Base-by-base conservation (phyloP, 92 coral and sea anemone genomes). In the Zoanthus solanderi region DNA sequence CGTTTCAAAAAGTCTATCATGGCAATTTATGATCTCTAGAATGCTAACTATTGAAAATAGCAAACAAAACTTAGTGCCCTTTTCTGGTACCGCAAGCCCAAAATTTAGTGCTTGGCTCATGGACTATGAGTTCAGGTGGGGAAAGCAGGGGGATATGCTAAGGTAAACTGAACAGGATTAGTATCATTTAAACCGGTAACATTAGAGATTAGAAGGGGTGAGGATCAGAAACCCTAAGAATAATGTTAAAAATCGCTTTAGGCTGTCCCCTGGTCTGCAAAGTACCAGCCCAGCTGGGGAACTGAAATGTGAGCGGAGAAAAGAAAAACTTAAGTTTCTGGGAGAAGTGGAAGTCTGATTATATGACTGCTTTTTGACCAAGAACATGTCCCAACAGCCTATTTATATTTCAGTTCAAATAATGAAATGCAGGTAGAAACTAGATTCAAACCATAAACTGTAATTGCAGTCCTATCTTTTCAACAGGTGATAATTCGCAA, bases 401-500 rank as follows among this genome's bases (percentile, higher is more conserved):
- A 16, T 57, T 16, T 1, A 9, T 57, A 57, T 57, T 57, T 57
- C n/a, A n/a, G n/a, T n/a, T n/a, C n/a, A 57, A 57, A 57, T 57
- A 57, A 57, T 57, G 52, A 6, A 57, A 57, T 6, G 2, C 63
- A 57, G 17, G 15, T 57, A 68, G 37, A 31, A 4, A 68, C 29
- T 68, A 3, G 28, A 2, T 68, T 7, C 0, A 68, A 68, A 68
- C 3, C 37, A 23, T 13, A 68, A 29, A 23, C 42, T 68, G 16
- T 65, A 23, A 3, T 29, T 68, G 10, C 9, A 0, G 5, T 29
- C 37, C 42, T 68, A 68, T 42, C 73, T 7, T 28, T 68, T 68
- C 73, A 37, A 23, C 73, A 68, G 73, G 37, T 68, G 45, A 68
- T 52, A 23, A 84, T 84, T 15, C 48, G 17, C 56, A 47, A 84